Evolutionary conservation across 2,113 vertebrate genomes (phyloP).

Genomic region (Polyodon spathula): DNA sequence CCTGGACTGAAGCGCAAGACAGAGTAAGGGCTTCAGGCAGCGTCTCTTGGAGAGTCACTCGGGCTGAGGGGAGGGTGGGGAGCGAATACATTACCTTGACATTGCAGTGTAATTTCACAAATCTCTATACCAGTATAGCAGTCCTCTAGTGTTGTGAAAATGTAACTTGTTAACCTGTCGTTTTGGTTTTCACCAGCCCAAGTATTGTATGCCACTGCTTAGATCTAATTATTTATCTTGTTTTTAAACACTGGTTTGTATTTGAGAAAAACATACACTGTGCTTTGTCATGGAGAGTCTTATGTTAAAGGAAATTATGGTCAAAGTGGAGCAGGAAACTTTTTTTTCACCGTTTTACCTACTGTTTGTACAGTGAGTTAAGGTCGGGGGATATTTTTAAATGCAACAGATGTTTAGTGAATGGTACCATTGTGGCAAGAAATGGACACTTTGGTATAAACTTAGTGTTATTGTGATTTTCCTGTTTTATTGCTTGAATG

Average conservation of each 20-base stretch:
- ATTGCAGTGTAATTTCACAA: constrained; percentile 66
- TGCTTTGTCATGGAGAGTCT: constrained; percentile 52
- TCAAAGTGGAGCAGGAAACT: constrained; percentile 37
- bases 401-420: constrained; percentile 38
- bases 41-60: no score
- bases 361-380: constrained; percentile 60
- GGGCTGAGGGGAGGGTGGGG: background rate
- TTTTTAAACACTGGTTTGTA: constrained; percentile 63
- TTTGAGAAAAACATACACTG: background rate
- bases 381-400: constrained; percentile 35
- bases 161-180: constrained; percentile 37
- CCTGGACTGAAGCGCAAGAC: constrained; percentile 88
- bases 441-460: constrained; percentile 51
- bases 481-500: constrained; percentile 73
- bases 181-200: constrained; percentile 54
- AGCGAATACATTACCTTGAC: constrained; percentile 48
- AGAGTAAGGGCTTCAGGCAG: constrained; percentile 63
- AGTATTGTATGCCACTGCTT: constrained; percentile 64
- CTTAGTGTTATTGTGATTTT: constrained; percentile 82
- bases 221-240: constrained; percentile 54
- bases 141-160: constrained; percentile 62
- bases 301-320: constrained; percentile 42
- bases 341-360: constrained; percentile 6
- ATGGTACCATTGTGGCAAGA: constrained; percentile 59
- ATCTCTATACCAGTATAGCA: constrained; percentile 50